Conservation (phyloP, 2,888 invertebrate species). For the Xanthia icteritia region DNA sequence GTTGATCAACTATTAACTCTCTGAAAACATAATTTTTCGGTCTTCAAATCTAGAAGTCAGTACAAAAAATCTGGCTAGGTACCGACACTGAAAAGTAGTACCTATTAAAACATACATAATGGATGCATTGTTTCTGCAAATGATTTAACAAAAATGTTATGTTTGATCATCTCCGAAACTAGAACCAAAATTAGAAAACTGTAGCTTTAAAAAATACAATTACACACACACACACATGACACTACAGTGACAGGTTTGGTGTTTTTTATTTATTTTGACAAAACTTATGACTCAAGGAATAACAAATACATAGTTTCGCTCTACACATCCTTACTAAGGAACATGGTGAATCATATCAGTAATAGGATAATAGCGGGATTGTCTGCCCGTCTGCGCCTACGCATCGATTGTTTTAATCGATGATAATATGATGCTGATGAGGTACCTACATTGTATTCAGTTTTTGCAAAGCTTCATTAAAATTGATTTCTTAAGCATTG, state of each 20-base stretch:
- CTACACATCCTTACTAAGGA: not conserved
- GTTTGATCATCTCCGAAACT: not conserved
- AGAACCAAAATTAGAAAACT: not conserved
- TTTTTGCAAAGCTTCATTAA: constrained; percentile 18
- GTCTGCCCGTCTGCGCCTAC: constrained; percentile 55
- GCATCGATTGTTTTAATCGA: constrained; percentile 49
- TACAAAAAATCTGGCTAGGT: constrained; percentile 1
- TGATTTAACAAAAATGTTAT: not conserved
- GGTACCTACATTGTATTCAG: constrained; percentile 30
- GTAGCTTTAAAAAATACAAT: too few species aligned
- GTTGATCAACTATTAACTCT: not conserved
- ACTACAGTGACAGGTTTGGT: too few species aligned
- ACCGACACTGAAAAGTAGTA: not conserved
- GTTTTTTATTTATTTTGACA: too few species aligned
- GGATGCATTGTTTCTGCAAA: not conserved
- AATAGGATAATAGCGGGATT: constrained; percentile 59
- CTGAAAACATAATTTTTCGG: not conserved
- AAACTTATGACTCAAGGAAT: not conserved
- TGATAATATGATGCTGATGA: constrained; percentile 32
- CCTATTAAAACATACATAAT: not conserved
- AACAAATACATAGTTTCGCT: not conserved
- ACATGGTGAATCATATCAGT: constrained; percentile 57
- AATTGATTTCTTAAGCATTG: constrained; percentile 7
- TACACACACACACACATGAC: too few species aligned
- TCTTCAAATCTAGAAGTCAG: not conserved